A percentile compares a stretch with the other conserved stretches of the same genome.
These are phyloP conservation scores for Echiichthys vipera DNA, from an alignment of 2,797 vertebrate genomes.

Conservation along the genomic window DNA sequence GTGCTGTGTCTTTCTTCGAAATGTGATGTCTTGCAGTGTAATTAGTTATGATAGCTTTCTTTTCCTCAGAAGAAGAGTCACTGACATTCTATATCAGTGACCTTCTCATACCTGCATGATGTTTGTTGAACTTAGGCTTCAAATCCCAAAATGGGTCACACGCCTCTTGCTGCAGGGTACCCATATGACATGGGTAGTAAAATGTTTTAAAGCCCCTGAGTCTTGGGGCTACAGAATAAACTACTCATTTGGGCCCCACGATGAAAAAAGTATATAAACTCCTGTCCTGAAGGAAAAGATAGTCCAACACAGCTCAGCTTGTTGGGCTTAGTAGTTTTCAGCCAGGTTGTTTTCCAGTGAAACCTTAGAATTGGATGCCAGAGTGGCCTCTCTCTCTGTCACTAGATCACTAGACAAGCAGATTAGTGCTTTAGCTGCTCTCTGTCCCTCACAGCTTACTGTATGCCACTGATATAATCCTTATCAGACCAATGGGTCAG, in stretches of 20 bases:
- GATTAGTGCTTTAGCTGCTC: slow-evolving; percentile 69
- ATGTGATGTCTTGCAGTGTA: slow-evolving; percentile 20
- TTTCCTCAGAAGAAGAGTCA: background rate
- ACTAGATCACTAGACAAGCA: slow-evolving; percentile 71
- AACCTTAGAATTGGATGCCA: slow-evolving; percentile 67
- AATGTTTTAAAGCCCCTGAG: slow-evolving; percentile 64
- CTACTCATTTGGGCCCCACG: slow-evolving; percentile 53
- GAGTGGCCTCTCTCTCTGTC: slow-evolving; percentile 54
- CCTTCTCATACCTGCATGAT: slow-evolving; percentile 40
- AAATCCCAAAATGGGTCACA: slow-evolving; percentile 55
- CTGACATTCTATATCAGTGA: slow-evolving; percentile 44
- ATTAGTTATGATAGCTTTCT: slow-evolving; percentile 25
- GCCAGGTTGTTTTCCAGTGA: slow-evolving; percentile 68
- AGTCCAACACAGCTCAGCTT: slow-evolving; percentile 52
- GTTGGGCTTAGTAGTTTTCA: slow-evolving; percentile 56
- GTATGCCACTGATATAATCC: slow-evolving; percentile 60
- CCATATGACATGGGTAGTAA: slow-evolving; percentile 60
- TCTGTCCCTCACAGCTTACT: slow-evolving; percentile 64
- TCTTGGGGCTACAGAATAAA: slow-evolving; percentile 63
- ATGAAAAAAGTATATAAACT: slow-evolving; percentile 51
- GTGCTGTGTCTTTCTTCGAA: slow-evolving; percentile 12
- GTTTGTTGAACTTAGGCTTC: slow-evolving; percentile 52
- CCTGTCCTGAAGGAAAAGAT: slow-evolving; percentile 31
- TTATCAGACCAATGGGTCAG: slow-evolving; percentile 53
- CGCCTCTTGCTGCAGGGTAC: slow-evolving; percentile 58